phyloP scores from a whole-genome alignment of 2,888 invertebrate species.

The Antitype chi region DNA sequence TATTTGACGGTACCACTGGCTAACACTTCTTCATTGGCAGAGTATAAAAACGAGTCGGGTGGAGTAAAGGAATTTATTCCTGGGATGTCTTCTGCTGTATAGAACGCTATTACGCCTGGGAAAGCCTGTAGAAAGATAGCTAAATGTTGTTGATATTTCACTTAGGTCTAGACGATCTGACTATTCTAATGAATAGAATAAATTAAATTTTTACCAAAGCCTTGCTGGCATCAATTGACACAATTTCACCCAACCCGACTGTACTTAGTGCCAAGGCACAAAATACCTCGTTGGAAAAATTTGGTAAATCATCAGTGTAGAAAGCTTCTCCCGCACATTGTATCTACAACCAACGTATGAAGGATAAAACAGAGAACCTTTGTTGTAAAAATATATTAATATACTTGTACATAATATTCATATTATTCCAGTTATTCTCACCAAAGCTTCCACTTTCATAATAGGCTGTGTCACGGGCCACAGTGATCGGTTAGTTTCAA shows the following conservation, averaged over 20 bases:
- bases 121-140: slow-evolving; percentile 68
- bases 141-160: not conserved
- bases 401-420: not conserved
- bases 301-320: slow-evolving; percentile 92
- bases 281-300: slow-evolving; percentile 91
- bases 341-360: slow-evolving; percentile 69
- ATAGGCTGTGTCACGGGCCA: slow-evolving; percentile 92
- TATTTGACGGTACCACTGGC: slow-evolving; percentile 74
- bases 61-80: slow-evolving; percentile 91
- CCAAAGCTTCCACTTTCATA: slow-evolving; percentile 87
- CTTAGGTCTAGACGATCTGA: not conserved
- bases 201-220: slow-evolving; percentile 89
- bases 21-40: slow-evolving; percentile 84
- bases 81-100: slow-evolving; percentile 92
- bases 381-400: no score
- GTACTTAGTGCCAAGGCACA: slow-evolving; percentile 91
- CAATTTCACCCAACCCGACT: slow-evolving; percentile 89
- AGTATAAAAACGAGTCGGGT: slow-evolving; percentile 53
- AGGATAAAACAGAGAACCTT: not conserved
- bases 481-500: slow-evolving; percentile 89
- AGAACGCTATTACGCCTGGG: slow-evolving; percentile 92
- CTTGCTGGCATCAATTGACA: slow-evolving; percentile 89
- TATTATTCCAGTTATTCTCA: slow-evolving; percentile 69
- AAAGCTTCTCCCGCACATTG: slow-evolving; percentile 93
- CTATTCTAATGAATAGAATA: not conserved